Evolutionary conservation across 2,113 vertebrate genomes (phyloP).

Genomic region (Sinocyclocheilus anshuiensis): DNA sequence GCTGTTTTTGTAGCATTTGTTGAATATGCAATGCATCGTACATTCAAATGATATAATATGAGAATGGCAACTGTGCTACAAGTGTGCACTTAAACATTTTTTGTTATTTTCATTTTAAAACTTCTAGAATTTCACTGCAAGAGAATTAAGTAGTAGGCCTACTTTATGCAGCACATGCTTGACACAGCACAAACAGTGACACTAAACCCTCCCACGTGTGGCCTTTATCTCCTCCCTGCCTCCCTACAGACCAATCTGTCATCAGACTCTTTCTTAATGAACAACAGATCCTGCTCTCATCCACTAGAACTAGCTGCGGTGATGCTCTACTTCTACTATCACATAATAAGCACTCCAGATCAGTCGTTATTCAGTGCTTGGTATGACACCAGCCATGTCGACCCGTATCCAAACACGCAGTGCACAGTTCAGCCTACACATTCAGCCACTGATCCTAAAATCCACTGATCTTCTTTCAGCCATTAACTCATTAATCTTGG

Average conservation of each 20-base stretch:
- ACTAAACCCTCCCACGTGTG: conserved; percentile 43
- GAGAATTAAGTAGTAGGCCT: conserved; percentile 1
- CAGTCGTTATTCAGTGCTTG: neutral
- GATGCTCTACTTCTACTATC: neutral
- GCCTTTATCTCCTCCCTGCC: conserved; percentile 33
- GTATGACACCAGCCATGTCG: neutral
- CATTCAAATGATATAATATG: neutral
- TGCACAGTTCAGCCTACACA: conserved; percentile 1
- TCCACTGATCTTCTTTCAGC: conserved; percentile 47
- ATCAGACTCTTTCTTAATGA: neutral
- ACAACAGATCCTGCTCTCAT: neutral
- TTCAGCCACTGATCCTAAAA: conserved; percentile 52
- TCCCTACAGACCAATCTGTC: conserved; percentile 6
- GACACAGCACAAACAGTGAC: conserved; percentile 25
- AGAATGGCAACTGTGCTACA: neutral
- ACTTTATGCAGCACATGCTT: conserved; percentile 11
- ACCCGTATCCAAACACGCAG: neutral
- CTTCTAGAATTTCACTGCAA: neutral
- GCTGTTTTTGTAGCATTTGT: too few species aligned
- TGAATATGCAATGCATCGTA: too few species aligned
- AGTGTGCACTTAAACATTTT: neutral
- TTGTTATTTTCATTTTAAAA: neutral
- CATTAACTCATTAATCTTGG: conserved; percentile 53
- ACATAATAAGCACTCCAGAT: neutral
- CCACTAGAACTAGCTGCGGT: neutral